A percentile compares a stretch with the other conserved stretches of the same genome.
phyloP scores from a whole-genome alignment of 2,113 vertebrate species.

The Prionailurus viverrinus region DNA sequence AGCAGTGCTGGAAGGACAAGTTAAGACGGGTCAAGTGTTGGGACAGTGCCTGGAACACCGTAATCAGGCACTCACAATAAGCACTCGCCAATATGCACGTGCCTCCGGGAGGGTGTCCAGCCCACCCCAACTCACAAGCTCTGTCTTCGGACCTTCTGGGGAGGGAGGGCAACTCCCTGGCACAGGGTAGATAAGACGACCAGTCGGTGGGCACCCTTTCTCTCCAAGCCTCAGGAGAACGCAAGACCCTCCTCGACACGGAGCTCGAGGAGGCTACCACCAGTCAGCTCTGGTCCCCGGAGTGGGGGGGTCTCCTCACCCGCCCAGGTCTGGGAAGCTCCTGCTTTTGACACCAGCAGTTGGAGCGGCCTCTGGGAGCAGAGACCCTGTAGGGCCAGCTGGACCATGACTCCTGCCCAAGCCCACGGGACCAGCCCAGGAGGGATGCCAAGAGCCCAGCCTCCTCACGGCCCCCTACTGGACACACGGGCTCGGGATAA shows the following conservation, averaged over 20 bases:
- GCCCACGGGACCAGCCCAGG: rapidly evolving
- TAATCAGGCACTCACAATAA: no score
- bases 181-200: rapidly evolving
- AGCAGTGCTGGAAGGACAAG: rapidly evolving
- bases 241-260: not conserved
- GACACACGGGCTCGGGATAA: rapidly evolving
- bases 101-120: rapidly evolving
- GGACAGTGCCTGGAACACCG: rapidly evolving
- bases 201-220: rapidly evolving
- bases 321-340: rapidly evolving
- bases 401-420: no score
- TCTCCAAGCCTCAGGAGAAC: not conserved
- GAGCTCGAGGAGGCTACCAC: not conserved
- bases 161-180: rapidly evolving
- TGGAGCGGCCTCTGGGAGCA: not conserved
- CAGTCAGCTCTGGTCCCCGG: rapidly evolving
- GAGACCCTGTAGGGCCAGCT: rapidly evolving
- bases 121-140: rapidly evolving
- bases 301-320: rapidly evolving
- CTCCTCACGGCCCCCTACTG: not conserved
- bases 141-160: rapidly evolving
- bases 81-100: rapidly evolving
- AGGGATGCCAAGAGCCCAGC: not conserved
- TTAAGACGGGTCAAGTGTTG: rapidly evolving
- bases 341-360: not conserved